Conservation (phyloP, 2,113 vertebrate species). For the Leucosticte australis region DNA sequence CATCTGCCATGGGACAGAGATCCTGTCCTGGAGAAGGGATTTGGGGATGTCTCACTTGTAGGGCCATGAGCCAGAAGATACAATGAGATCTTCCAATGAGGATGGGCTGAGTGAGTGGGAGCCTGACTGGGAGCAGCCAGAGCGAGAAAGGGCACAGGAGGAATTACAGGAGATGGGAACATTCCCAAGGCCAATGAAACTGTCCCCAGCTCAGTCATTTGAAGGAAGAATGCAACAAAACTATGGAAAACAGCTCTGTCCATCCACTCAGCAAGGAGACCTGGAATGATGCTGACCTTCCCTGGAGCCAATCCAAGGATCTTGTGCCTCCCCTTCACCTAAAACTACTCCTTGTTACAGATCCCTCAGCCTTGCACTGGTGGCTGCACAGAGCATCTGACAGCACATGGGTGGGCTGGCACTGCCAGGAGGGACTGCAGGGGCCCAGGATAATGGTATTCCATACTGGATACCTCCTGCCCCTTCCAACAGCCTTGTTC, state of each 20-base stretch:
- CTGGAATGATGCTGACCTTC: not conserved
- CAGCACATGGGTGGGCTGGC: not conserved
- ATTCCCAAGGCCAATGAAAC: not conserved
- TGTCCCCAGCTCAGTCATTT: fast-evolving
- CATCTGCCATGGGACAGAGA: not conserved
- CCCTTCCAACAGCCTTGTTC: not conserved
- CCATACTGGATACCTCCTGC: not conserved
- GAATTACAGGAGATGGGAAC: not conserved
- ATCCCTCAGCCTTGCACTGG: not conserved
- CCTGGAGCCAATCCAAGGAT: not conserved
- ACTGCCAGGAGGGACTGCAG: not conserved
- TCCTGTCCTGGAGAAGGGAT: not conserved
- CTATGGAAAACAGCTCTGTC: not conserved
- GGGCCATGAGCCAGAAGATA: not conserved
- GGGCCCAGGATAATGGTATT: not conserved
- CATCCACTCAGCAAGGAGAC: not conserved
- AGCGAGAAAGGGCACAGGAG: fast-evolving
- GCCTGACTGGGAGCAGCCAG: not conserved
- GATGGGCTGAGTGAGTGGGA: not conserved
- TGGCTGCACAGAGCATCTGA: not conserved
- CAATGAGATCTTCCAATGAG: not conserved
- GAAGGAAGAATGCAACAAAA: not conserved
- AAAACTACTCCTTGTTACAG: not conserved
- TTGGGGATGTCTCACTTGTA: not conserved
- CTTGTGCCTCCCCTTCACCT: not conserved